A percentile compares a stretch with the other conserved stretches of the same genome.
Conservation (phyloP, 2,113 vertebrate species). For the Taurulus bubalis region DNA sequence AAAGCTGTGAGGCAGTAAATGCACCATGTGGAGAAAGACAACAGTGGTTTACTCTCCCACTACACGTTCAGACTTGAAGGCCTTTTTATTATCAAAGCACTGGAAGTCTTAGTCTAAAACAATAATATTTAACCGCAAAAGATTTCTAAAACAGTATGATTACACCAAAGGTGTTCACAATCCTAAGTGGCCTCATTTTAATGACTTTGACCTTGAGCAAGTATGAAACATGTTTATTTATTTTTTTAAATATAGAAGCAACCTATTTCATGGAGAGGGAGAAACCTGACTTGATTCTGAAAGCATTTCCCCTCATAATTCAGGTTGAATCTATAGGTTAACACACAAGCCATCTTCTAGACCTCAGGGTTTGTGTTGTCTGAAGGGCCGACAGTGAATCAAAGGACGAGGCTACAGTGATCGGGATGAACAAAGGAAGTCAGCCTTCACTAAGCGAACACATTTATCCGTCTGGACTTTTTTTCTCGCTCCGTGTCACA, state of each 20-base stretch:
- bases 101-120: neutral
- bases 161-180: neutral
- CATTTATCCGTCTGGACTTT: constrained; percentile 32
- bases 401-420: constrained; percentile 1
- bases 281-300: neutral
- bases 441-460: constrained; percentile 3
- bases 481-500: constrained; percentile 18
- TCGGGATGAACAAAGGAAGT: constrained; percentile 21
- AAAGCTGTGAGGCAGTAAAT: constrained; percentile 8
- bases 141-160: neutral
- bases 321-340: neutral
- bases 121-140: neutral
- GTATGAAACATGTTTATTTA: neutral
- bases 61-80: neutral
- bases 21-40: neutral
- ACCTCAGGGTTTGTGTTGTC: constrained; percentile 10
- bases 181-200: neutral
- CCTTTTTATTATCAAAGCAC: neutral
- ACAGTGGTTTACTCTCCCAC: neutral
- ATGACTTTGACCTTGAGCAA: constrained; percentile 1
- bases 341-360: constrained; percentile 17
- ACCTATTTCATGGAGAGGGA: neutral
- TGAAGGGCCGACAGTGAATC: constrained; percentile 13
- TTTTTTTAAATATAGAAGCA: too few relatives aligned
- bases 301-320: constrained; percentile 3